Evolutionary conservation across 2,888 invertebrate genomes (phyloP), one percentile per base, ranked within the genome.

Genomic region (Emmelina monodactyla): DNA sequence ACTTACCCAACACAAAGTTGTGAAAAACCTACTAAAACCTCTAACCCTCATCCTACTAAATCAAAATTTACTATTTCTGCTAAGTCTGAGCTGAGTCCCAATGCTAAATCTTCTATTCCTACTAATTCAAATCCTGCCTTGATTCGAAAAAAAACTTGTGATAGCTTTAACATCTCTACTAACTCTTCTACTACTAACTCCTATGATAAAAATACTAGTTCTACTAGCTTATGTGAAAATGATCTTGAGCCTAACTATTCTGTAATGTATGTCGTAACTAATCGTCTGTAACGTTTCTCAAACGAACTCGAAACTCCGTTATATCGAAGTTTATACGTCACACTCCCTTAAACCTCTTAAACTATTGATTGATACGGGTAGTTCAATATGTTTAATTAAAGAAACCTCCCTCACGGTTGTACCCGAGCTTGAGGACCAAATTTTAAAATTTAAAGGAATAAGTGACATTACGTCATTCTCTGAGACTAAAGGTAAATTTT

Each of bases 311-410:
- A 5, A 5, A 6, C 16, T 32, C 9, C 22, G 22, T 6, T 13
- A 22, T 32, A 4, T 32, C 12, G 32, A 22, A 9, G 14, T 32
- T 6, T 7, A 22, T 4, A 12, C 22, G 2, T 12, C 13, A 11
- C 22, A 22, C n/a, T 11, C 32, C 2, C 4, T 4, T 16, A 16
- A 16, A 6, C 31, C 31, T 7, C 3, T 31, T n/a, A 13, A 11
- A 3, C 11, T 31, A n/a, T n/a, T 31, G 3, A 11, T 31, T 16
- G 31, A 31, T 16, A 31, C 31, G 5, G 31, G 31, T 6, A 31
- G 31, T 11, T 31, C 31, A 3, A n/a, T 31, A 9, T 31, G 31
- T 11, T 5, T 16, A 10, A 16, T 31, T 16, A 31, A 31, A 16
- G n/a, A 16, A 7, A 15, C 16, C 2, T 7, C 6, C 7, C 31